phyloP scores from a whole-genome alignment of 2,888 invertebrate genomes.

The Drosophila koepferae region DNA sequence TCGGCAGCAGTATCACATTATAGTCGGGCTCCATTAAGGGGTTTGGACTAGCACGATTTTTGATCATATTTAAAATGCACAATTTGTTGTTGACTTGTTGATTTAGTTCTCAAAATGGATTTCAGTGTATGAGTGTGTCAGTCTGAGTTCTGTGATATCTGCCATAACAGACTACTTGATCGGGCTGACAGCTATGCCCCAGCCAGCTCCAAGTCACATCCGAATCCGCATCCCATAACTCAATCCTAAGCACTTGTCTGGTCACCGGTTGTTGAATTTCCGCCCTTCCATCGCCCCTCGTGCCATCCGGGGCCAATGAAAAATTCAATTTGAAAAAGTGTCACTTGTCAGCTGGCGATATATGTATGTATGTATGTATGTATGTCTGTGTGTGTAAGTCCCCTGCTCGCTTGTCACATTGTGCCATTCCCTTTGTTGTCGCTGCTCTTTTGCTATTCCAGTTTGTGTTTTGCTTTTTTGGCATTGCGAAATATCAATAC shows the following conservation, averaged over 20 bases:
- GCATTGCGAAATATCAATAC: conserved; percentile 58
- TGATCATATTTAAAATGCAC: conserved; percentile 1
- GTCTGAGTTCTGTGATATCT: not conserved
- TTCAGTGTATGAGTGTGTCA: not conserved
- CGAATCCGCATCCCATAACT: conserved; percentile 16
- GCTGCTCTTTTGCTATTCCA: conserved; percentile 41
- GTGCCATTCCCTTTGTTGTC: conserved; percentile 57
- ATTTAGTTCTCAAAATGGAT: conserved; percentile 16
- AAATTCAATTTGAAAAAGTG: conserved; percentile 78
- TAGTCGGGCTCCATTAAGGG: conserved; percentile 48
- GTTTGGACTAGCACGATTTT: not conserved
- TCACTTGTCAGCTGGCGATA: conserved; percentile 74
- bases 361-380: not conserved
- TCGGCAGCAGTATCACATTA: conserved; percentile 47
- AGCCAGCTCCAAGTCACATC: conserved; percentile 32
- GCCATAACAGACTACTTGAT: conserved; percentile 19
- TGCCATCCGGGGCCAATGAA: conserved; percentile 36
- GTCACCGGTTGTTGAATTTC: conserved; percentile 36
- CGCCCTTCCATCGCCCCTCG: conserved; percentile 1
- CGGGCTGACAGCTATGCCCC: conserved; percentile 41
- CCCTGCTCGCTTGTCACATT: conserved; percentile 37
- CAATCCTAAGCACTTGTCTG: conserved; percentile 31
- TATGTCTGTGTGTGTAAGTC: conserved; percentile 30
- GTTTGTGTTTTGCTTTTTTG: conserved; percentile 56
- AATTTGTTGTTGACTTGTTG: conserved; percentile 21